Evolutionary conservation across 2,797 vertebrate species (phyloP).

Genomic region (Thamnophis elegans): DNA sequence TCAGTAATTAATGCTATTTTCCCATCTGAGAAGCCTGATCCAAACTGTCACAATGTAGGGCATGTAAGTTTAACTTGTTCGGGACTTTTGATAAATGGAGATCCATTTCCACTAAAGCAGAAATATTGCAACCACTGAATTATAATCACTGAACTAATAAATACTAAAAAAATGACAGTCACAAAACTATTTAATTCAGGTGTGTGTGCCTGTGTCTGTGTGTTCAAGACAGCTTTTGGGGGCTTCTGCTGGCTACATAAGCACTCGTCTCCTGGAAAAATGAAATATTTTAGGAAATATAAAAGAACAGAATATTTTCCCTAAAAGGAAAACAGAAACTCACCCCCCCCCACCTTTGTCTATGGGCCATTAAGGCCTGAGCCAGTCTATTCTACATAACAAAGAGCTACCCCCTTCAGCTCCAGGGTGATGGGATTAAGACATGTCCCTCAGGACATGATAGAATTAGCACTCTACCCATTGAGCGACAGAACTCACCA

Average conservation of each 20-base stretch:
- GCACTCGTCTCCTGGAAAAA: too few species aligned
- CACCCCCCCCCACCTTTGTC: too few species aligned
- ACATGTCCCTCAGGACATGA: too few species aligned
- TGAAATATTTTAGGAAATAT: too few species aligned
- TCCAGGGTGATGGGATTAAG: too few species aligned
- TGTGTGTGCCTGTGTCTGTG: background rate
- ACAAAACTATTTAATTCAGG: background rate
- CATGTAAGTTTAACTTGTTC: background rate
- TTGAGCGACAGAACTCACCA: too few species aligned
- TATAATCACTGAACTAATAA: slow-evolving; percentile 14
- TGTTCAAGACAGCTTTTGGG: background rate
- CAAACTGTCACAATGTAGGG: background rate
- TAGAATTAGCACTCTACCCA: too few species aligned
- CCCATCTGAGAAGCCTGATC: background rate
- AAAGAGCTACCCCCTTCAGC: too few species aligned
- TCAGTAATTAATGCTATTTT: background rate
- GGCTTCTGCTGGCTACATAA: background rate
- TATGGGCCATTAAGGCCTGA: too few species aligned
- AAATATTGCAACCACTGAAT: slow-evolving; percentile 8
- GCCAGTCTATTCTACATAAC: too few species aligned
- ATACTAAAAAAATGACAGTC: background rate
- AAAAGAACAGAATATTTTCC: too few species aligned
- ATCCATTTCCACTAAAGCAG: background rate
- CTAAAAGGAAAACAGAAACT: too few species aligned
- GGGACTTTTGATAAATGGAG: slow-evolving; percentile 6